A percentile compares a stretch with the other conserved stretches of the same genome.
Evolutionary conservation across 2,888 invertebrate genomes (phyloP).

Genomic region (Linhomoeus sp.): DNA sequence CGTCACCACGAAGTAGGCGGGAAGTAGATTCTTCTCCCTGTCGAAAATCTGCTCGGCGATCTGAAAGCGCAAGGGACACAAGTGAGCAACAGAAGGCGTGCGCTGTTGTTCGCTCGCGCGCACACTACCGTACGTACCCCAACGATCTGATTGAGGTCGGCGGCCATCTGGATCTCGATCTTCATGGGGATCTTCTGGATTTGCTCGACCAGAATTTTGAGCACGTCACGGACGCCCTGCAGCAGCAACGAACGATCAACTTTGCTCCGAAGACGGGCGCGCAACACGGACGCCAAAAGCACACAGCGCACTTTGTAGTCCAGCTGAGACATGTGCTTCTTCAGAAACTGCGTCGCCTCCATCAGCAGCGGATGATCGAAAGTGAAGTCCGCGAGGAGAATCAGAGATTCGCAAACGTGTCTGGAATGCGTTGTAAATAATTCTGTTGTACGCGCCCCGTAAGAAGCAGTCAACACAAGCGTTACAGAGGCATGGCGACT

Average conservation of each 20-base stretch:
- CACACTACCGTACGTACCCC: neutral
- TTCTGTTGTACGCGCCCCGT: neutral
- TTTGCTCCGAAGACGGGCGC: neutral
- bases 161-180: neutral
- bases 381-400: neutral
- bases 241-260: neutral
- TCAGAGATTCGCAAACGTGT: neutral
- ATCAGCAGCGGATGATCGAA: neutral
- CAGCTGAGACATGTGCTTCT: neutral
- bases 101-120: neutral
- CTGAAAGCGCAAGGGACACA: slow-evolving; percentile 10
- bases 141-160: neutral
- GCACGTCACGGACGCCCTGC: slow-evolving; percentile 32
- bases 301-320: slow-evolving; percentile 8
- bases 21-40: slow-evolving; percentile 67
- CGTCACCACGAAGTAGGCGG: slow-evolving; percentile 82
- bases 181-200: slow-evolving; percentile 33
- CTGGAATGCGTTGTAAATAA: neutral
- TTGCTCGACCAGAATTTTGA: slow-evolving; percentile 48
- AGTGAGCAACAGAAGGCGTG: neutral
- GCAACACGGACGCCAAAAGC: neutral
- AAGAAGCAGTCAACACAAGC: neutral
- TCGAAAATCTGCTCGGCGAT: slow-evolving; percentile 75
- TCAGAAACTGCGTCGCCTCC: neutral
- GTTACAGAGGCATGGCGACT: neutral